These are phyloP conservation scores for Drosophila nikananu DNA, from an alignment of 1,140 invertebrate species.

Conservation along the genomic window DNA sequence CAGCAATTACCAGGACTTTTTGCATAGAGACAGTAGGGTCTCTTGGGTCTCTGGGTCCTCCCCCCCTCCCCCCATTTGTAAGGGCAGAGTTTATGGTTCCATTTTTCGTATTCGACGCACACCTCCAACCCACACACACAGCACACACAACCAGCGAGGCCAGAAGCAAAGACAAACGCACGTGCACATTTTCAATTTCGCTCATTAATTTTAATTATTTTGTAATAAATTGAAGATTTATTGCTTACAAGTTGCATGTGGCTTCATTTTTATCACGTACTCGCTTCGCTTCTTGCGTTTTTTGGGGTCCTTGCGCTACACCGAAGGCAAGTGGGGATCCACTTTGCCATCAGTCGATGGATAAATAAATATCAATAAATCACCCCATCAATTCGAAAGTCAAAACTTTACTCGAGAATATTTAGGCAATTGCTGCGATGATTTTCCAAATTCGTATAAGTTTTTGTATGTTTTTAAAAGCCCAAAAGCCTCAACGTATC, in stretches of 20 bases:
- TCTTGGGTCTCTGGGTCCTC: not conserved
- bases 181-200: conserved; percentile 80
- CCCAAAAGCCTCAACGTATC: not conserved
- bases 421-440: not conserved
- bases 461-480: not conserved
- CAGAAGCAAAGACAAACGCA: conserved; percentile 41
- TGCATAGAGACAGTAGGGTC: conserved; percentile 29
- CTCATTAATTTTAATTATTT: conserved; percentile 84
- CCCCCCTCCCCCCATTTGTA: too few species aligned
- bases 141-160: conserved; percentile 8
- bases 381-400: not conserved
- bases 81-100: conserved; percentile 66
- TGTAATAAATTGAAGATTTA: conserved; percentile 83
- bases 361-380: conserved; percentile 5
- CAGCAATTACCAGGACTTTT: conserved; percentile 54
- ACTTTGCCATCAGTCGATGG: not conserved
- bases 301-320: not conserved
- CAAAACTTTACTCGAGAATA: not conserved
- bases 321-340: conserved; percentile 4
- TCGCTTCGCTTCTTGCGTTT: not conserved
- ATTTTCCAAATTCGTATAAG: not conserved
- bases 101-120: conserved; percentile 54
- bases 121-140: conserved; percentile 6
- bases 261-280: conserved; percentile 78
- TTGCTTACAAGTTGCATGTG: conserved; percentile 76